Evolutionary conservation across 2,888 invertebrate species (phyloP).

Genomic region (Germaria angustata): DNA sequence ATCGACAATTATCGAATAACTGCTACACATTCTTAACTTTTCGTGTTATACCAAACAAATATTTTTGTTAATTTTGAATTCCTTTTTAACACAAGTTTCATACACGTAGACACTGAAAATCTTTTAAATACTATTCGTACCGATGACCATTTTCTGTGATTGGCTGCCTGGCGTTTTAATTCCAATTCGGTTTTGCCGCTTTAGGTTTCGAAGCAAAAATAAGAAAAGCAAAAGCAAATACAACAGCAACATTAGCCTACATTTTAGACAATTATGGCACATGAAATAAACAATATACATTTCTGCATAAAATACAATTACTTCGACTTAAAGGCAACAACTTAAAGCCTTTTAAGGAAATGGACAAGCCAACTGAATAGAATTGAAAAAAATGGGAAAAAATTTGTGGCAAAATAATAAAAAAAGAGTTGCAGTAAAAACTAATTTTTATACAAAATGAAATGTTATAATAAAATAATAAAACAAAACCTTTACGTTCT

Average conservation of each 20-base stretch:
- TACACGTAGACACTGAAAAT: not conserved
- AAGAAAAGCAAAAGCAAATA: not conserved
- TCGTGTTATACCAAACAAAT: too few species aligned
- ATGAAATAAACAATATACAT: conserved; percentile 19
- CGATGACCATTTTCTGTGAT: not conserved
- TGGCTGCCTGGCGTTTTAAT: conserved; percentile 29
- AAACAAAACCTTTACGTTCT: conserved; percentile 37
- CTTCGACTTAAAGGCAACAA: conserved; percentile 9
- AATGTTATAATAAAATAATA: not conserved
- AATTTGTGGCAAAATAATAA: not conserved
- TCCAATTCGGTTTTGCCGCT: not conserved
- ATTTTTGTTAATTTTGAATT: not conserved
- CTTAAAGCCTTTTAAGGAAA: conserved; percentile 56
- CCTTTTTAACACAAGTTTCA: not conserved
- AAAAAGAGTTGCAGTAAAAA: conserved; percentile 31
- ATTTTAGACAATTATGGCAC: conserved; percentile 55
- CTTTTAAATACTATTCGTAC: not conserved
- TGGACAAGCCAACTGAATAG: conserved; percentile 22
- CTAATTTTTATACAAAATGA: conserved; percentile 31
- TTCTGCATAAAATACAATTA: conserved; percentile 26
- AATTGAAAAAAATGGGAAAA: conserved; percentile 17
- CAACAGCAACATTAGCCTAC: conserved; percentile 55
- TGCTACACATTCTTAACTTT: too few species aligned
- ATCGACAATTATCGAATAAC: too few species aligned
- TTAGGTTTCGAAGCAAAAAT: not conserved